These are phyloP conservation scores for Taenaris catops DNA, from an alignment of 2,888 invertebrate species.

Conservation along the genomic window DNA sequence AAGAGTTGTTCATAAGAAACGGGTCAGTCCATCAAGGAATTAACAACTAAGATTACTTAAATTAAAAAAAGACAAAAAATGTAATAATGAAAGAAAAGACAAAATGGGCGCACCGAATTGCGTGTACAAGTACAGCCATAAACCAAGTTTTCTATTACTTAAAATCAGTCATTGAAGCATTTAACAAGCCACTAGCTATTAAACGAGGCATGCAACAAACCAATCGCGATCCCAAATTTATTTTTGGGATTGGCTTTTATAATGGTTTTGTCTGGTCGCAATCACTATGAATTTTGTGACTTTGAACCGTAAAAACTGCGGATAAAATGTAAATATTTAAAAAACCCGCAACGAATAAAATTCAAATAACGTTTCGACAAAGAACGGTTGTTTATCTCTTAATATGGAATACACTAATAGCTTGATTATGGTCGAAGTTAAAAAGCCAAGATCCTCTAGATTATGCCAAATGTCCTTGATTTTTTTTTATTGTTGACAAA, in stretches of 20 bases:
- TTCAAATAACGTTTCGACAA: too few relatives aligned
- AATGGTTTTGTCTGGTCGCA: constrained; percentile 12
- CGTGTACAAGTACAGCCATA: constrained; percentile 14
- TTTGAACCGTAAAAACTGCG: background rate
- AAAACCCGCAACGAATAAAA: too few relatives aligned
- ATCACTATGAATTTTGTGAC: constrained; percentile 5
- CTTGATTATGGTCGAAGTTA: too few relatives aligned
- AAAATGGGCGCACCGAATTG: constrained; percentile 7
- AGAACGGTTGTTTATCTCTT: background rate
- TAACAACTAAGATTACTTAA: too few relatives aligned
- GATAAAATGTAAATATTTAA: background rate
- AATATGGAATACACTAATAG: too few relatives aligned
- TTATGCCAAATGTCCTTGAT: too few relatives aligned
- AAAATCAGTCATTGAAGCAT: constrained; percentile 20
- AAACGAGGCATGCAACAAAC: constrained; percentile 19
- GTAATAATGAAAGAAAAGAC: too few relatives aligned
- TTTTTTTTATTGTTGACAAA: too few relatives aligned
- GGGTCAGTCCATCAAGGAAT: too few relatives aligned
- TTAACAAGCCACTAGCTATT: constrained; percentile 19
- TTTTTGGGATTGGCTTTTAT: constrained; percentile 20
- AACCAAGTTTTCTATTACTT: constrained; percentile 17
- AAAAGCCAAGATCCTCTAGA: too few relatives aligned
- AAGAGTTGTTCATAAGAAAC: too few relatives aligned
- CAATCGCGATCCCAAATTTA: constrained; percentile 16
- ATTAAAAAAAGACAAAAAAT: constrained; percentile 5